A percentile compares a stretch with the other conserved stretches of the same genome.
phyloP scores from a whole-genome alignment of 2,113 vertebrate species.

The Chrysochloris asiatica region DNA sequence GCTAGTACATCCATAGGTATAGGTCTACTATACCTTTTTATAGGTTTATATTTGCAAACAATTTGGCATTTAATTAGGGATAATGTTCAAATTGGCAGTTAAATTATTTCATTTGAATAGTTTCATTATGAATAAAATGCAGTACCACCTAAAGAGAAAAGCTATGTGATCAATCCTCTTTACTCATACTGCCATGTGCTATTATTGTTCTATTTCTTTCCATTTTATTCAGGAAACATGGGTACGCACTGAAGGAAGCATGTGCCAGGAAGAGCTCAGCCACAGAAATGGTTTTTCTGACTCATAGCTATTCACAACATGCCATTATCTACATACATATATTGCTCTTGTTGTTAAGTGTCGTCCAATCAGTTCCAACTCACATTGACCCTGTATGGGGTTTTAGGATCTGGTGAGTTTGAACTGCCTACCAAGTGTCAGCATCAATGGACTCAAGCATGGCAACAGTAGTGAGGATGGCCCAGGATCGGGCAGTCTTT shows the following conservation, averaged over 20 bases:
- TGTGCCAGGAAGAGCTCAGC: background rate
- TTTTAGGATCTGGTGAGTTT: too few species aligned
- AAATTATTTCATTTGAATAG: conserved; percentile 9
- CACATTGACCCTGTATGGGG: too few species aligned
- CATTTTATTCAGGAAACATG: background rate
- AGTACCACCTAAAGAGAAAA: background rate
- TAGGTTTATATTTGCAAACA: background rate
- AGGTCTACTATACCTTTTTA: background rate
- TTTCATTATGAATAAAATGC: background rate
- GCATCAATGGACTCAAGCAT: too few species aligned
- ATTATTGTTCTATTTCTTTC: background rate
- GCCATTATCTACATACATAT: too few species aligned
- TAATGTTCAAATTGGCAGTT: background rate
- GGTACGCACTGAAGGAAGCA: background rate
- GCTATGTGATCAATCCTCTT: background rate
- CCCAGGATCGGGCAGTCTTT: too few species aligned
- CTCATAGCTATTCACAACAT: background rate
- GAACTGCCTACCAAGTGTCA: too few species aligned
- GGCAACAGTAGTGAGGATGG: too few species aligned
- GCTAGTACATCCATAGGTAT: too few species aligned
- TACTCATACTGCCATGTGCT: background rate
- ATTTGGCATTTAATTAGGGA: background rate
- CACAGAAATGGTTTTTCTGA: background rate
- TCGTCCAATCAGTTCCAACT: too few species aligned
- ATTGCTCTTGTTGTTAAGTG: too few species aligned